phyloP scores from a whole-genome alignment of 2,113 vertebrate genomes.

The Spizaetus ornatus region DNA sequence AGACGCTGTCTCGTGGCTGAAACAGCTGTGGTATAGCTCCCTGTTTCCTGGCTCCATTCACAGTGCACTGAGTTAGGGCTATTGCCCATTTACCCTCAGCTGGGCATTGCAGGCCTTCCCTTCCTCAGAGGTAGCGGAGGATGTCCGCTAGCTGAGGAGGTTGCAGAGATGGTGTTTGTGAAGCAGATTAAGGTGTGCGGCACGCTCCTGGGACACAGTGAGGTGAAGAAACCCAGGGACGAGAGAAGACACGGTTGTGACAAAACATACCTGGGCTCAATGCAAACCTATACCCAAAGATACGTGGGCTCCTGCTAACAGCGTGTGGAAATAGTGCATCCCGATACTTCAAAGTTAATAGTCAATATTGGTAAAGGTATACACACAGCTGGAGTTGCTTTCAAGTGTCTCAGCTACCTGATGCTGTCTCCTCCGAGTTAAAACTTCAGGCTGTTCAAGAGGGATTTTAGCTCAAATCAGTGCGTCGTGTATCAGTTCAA shows the following conservation, averaged over 20 bases:
- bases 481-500: background rate
- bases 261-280: background rate
- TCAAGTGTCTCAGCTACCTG: background rate
- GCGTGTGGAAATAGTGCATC: background rate
- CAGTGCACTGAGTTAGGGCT: background rate
- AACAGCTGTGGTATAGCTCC: background rate
- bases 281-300: background rate
- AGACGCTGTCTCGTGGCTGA: background rate
- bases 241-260: background rate
- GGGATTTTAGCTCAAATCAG: background rate
- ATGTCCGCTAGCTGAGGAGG: background rate
- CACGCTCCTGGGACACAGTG: accelerated
- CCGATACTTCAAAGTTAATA: background rate
- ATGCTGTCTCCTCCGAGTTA: background rate
- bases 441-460: background rate
- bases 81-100: background rate
- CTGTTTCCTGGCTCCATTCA: background rate
- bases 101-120: background rate
- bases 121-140: background rate
- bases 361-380: background rate
- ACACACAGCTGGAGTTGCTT: background rate
- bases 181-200: background rate
- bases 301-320: accelerated
- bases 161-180: background rate
- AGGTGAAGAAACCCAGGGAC: background rate